Conservation (phyloP, 2,113 vertebrate genomes). For the Rattus rattus region DNA sequence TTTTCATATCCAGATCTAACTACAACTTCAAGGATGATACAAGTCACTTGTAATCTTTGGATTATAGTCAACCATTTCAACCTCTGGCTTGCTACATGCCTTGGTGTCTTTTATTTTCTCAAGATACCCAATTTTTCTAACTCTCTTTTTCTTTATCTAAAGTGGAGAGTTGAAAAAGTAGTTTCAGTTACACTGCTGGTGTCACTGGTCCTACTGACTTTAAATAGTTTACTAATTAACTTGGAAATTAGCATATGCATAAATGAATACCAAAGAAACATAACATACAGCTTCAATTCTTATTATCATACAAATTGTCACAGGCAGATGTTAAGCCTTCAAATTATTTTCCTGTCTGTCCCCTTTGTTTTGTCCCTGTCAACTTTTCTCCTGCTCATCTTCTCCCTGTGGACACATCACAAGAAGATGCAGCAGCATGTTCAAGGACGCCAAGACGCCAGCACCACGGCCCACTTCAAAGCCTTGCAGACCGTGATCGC, state of each 20-base stretch:
- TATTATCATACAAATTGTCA: rapidly evolving
- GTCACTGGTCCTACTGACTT: neutral
- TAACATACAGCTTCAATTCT: neutral
- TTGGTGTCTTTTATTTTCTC: neutral
- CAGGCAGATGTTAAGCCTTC: rapidly evolving
- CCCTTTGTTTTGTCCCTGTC: neutral
- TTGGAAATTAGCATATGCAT: rapidly evolving
- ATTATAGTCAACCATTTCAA: neutral
- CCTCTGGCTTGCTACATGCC: neutral
- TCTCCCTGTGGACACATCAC: neutral
- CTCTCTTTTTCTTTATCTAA: conserved; percentile 43
- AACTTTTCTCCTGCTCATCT: neutral
- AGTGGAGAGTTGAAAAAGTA: conserved; percentile 17
- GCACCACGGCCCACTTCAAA: neutral
- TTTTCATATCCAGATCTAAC: neutral
- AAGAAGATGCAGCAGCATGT: neutral
- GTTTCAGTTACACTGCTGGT: neutral
- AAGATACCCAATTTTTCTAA: neutral
- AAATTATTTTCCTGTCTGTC: neutral
- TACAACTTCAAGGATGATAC: rapidly evolving
- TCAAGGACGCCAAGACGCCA: neutral
- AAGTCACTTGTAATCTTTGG: neutral
- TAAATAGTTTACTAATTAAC: neutral
- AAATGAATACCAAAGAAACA: neutral
- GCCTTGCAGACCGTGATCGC: neutral